Base-by-base conservation (phyloP, 2,797 vertebrate genomes). In the Neomorphus geoffroyi region DNA sequence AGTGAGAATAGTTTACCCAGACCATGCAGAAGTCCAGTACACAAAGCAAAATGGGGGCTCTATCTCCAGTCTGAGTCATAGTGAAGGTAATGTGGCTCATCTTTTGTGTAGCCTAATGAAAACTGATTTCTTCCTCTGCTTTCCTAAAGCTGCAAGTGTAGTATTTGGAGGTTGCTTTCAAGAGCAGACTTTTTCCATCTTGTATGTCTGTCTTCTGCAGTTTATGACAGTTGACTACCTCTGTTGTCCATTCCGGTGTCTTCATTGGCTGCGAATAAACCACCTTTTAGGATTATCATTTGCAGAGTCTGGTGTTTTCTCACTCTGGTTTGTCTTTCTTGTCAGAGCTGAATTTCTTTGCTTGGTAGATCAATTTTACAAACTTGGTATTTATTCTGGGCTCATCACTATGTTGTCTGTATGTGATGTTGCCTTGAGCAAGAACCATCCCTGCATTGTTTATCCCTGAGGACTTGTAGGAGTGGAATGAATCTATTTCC, bases 281-380 rank as follows among this genome's bases (percentile, higher is more conserved):
- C 57, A 66, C 65, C 37, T 78, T 88, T 86, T 74, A 28, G 24
- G 11, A 26, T 54, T 85, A 45, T 43, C 28, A 5, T 82, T 88
- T 84, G 41, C 24, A 1, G 0, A 57, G 61, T 54, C 71, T 87
- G 78, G 35, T 62, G 39, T 92, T 95, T 96, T 96, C 71, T 96
- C 50, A 41, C 19, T 79, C 56, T 80, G 61, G 24, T 74, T 95
- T 92, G 72, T 85, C 93, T 92, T 85, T 89, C 60, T 46, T 80
- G 67, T 94, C 72, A 89, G 69, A 87, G 79, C 81, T 62, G 93
- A 92, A 83, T 96, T 95, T 95, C 92, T 95, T 92, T 93, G 85
- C 95, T 87, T 80, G 58, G 92, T 95, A 96, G 92, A 96, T 94
- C 94, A 92, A 74, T 93, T 96, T 96, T 97, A 94, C 83, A 87